Conservation (phyloP, 2,888 invertebrate genomes). For the Spodoptera picta region DNA sequence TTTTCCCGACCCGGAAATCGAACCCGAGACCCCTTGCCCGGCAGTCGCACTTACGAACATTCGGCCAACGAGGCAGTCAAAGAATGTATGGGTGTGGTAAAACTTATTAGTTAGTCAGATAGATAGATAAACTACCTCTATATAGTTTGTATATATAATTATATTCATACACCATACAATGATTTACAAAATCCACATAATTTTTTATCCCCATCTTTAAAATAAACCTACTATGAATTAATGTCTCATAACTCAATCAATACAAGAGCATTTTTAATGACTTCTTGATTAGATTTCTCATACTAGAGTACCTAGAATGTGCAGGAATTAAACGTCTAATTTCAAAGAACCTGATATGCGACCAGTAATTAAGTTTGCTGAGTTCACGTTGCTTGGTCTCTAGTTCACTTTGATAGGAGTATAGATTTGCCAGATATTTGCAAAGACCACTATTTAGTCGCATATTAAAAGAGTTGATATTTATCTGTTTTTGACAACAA, state of each 20-base stretch:
- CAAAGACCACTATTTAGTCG: constrained; percentile 44
- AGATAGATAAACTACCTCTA: too few relatives aligned
- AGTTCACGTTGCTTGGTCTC: constrained; percentile 35
- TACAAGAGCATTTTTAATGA: constrained; percentile 37
- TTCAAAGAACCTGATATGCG: constrained; percentile 71
- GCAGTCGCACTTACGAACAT: too few relatives aligned
- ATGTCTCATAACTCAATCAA: constrained; percentile 5
- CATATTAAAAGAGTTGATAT: background rate
- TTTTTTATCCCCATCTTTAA: too few relatives aligned
- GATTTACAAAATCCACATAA: too few relatives aligned
- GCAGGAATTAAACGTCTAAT: constrained; percentile 63
- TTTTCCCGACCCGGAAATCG: too few relatives aligned
- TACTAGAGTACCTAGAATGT: constrained; percentile 48
- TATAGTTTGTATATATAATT: too few relatives aligned
- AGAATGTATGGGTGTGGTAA: too few relatives aligned
- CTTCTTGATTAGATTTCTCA: constrained; percentile 52
- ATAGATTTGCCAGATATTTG: constrained; percentile 62
- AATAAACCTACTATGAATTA: background rate
- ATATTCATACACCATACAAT: too few relatives aligned
- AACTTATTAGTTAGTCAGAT: too few relatives aligned
- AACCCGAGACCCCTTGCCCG: too few relatives aligned
- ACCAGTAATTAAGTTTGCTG: constrained; percentile 70
- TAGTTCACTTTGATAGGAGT: background rate
- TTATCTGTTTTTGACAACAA: too few relatives aligned
- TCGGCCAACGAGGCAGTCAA: too few relatives aligned